These are phyloP conservation scores for Vultur gryphus DNA, from an alignment of 2,797 vertebrate genomes.

Conservation along the genomic window DNA sequence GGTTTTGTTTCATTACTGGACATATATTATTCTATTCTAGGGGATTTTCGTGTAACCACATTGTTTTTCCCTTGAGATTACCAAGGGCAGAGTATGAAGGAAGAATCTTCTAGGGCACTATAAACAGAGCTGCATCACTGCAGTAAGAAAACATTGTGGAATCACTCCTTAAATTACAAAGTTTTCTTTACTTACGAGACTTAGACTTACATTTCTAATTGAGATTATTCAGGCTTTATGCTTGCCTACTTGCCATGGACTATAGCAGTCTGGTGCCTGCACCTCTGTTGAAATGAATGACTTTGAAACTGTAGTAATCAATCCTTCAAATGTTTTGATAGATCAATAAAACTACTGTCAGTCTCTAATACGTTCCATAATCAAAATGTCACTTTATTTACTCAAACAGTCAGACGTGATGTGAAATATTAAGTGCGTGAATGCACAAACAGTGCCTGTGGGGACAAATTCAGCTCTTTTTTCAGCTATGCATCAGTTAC, in stretches of 20 bases:
- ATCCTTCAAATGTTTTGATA: constrained; percentile 38
- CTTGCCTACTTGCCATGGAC: background rate
- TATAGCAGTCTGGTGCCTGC: background rate
- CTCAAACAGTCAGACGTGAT: constrained; percentile 24
- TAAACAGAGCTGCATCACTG: background rate
- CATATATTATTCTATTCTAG: background rate
- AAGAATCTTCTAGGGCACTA: background rate
- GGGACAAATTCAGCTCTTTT: background rate
- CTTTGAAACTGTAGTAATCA: constrained; percentile 15
- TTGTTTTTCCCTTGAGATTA: background rate
- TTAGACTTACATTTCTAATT: background rate
- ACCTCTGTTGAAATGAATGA: background rate
- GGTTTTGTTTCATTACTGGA: background rate
- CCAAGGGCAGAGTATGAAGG: background rate
- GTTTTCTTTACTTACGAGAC: background rate
- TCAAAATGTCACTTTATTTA: constrained; percentile 43
- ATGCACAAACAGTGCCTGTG: background rate
- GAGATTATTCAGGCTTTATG: background rate
- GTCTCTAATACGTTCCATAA: background rate
- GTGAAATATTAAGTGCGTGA: constrained; percentile 10
- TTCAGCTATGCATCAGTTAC: background rate
- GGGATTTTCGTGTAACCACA: background rate
- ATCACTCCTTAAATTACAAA: background rate
- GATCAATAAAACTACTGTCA: constrained; percentile 19
- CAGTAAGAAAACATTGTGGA: background rate